These are phyloP conservation scores for Nemotelus pantherinus DNA, from an alignment of 2,888 invertebrate species.

Conservation along the genomic window DNA sequence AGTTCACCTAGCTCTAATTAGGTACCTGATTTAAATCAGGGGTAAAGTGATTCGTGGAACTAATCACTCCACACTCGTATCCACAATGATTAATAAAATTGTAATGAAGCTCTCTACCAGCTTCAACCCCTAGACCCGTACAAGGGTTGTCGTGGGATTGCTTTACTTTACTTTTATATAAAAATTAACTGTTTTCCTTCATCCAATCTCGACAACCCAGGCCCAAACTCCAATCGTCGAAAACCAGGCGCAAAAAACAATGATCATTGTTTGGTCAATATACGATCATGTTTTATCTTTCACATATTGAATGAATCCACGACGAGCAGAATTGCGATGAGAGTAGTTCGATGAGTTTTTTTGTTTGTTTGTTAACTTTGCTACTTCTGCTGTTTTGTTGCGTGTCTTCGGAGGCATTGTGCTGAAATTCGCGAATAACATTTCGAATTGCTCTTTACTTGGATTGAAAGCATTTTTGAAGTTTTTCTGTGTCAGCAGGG, in stretches of 20 bases:
- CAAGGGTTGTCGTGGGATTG: too few relatives aligned
- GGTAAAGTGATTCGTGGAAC: too few relatives aligned
- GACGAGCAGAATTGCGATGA: neutral
- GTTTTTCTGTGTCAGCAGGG: slow-evolving; percentile 40
- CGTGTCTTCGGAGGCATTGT: slow-evolving; percentile 44
- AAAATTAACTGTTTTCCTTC: too few relatives aligned
- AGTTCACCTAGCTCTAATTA: too few relatives aligned
- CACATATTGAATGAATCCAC: slow-evolving; percentile 26
- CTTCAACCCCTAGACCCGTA: too few relatives aligned
- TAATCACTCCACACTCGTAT: too few relatives aligned
- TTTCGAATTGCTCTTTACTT: slow-evolving; percentile 43
- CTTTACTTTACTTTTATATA: too few relatives aligned
- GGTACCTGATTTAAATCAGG: too few relatives aligned
- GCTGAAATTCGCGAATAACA: slow-evolving; percentile 49
- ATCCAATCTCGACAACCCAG: too few relatives aligned
- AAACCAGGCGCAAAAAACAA: slow-evolving; percentile 24
- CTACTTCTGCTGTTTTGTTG: neutral
- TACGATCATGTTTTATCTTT: slow-evolving; percentile 41
- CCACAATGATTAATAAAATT: too few relatives aligned
- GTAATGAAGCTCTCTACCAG: too few relatives aligned
- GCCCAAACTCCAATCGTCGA: too few relatives aligned
- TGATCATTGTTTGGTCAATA: slow-evolving; percentile 44
- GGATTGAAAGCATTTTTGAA: slow-evolving; percentile 49
- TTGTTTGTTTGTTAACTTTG: slow-evolving; percentile 9
- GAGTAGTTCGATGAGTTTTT: slow-evolving; percentile 33